phyloP scores from a whole-genome alignment of 2,888 invertebrate genomes.

The Choristoneura rosaceana region DNA sequence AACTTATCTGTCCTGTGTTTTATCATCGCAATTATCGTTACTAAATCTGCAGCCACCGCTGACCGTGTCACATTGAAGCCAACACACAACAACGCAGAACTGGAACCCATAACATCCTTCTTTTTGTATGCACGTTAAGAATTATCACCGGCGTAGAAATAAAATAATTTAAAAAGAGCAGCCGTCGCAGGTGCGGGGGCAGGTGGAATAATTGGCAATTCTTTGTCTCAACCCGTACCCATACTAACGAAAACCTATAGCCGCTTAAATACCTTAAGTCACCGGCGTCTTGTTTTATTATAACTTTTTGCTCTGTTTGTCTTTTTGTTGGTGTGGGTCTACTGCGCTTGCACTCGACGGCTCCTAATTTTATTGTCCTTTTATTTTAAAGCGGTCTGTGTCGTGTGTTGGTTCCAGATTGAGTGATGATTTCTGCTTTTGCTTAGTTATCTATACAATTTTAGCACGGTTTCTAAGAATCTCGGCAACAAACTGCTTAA shows the following conservation, averaged over 20 bases:
- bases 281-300: constrained; percentile 66
- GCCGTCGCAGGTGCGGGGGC: constrained; percentile 82
- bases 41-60: background rate
- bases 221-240: constrained; percentile 76
- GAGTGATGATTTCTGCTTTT: constrained; percentile 25
- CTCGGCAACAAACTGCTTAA: background rate
- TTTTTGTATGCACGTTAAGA: constrained; percentile 55
- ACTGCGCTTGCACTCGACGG: constrained; percentile 40
- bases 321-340: constrained; percentile 42
- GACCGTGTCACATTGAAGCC: constrained; percentile 28
- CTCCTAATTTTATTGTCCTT: constrained; percentile 42
- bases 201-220: constrained; percentile 85
- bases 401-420: constrained; percentile 21
- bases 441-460: background rate
- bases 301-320: constrained; percentile 49
- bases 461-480: background rate
- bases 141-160: constrained; percentile 82
- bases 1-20: background rate
- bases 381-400: constrained; percentile 29
- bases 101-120: constrained; percentile 41
- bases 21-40: background rate
- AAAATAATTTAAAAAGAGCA: constrained; percentile 77
- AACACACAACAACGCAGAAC: constrained; percentile 54
- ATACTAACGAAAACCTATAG: constrained; percentile 69
- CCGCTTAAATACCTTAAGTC: constrained; percentile 67